A percentile compares a stretch with the other conserved stretches of the same genome.
Conservation (phyloP, 2,113 vertebrate genomes). For the Hiodon tergisus region DNA sequence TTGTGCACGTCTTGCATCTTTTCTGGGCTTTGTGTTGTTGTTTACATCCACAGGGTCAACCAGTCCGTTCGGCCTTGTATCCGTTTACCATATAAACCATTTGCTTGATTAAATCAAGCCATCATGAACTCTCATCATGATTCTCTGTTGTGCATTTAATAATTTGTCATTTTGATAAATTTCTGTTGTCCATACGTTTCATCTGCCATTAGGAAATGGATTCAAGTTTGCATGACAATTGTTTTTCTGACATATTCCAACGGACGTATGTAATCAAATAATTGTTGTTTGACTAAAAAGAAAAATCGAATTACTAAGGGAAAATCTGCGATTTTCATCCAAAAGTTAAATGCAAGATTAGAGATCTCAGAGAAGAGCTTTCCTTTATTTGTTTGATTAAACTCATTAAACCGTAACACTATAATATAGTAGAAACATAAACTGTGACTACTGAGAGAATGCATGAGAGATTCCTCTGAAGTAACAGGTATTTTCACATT, state of each 20-base stretch:
- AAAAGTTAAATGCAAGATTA: neutral
- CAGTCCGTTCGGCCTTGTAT: no score
- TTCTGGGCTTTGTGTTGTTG: no score
- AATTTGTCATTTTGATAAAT: no score
- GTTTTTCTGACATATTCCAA: neutral
- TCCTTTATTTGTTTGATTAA: neutral
- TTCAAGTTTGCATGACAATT: neutral
- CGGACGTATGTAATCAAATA: neutral
- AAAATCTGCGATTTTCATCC: neutral
- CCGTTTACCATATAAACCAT: no score
- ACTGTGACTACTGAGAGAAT: neutral
- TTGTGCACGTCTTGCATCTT: no score
- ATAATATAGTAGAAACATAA: neutral
- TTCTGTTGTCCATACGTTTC: no score
- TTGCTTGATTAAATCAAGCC: no score
- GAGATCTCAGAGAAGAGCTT: neutral
- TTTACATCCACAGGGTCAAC: no score
- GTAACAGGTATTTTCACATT: constrained; percentile 2
- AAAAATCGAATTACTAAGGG: neutral
- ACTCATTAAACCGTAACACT: constrained; percentile 1
- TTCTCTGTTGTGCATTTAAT: no score
- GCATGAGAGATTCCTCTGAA: neutral
- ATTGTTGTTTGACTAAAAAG: neutral
- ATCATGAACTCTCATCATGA: no score
- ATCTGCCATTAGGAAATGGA: no score